Conservation (phyloP, 2,888 invertebrate genomes). For the Eupithecia tripunctaria region DNA sequence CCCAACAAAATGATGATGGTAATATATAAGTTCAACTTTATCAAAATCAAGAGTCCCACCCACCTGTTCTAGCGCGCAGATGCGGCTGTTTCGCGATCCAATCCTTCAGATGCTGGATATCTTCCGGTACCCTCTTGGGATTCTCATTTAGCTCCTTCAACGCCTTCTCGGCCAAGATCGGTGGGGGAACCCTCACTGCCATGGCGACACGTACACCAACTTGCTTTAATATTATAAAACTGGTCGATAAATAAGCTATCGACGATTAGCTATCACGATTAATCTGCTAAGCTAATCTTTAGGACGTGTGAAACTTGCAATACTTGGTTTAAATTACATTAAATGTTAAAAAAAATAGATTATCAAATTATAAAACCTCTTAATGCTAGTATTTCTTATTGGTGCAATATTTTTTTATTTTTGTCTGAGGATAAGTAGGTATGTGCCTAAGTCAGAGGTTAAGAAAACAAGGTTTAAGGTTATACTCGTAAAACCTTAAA, state of each 20-base stretch:
- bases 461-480: no score
- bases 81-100: constrained; percentile 85
- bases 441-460: neutral
- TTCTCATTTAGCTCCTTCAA: constrained; percentile 82
- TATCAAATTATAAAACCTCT: neutral
- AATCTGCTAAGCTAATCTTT: constrained; percentile 15
- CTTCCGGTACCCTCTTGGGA: constrained; percentile 71
- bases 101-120: constrained; percentile 79
- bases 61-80: constrained; percentile 68
- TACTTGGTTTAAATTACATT: neutral
- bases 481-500: no score
- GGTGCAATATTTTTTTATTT: neutral
- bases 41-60: constrained; percentile 7
- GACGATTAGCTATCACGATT: constrained; percentile 39
- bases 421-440: neutral
- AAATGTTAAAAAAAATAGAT: neutral
- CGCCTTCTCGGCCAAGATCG: constrained; percentile 73
- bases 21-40: neutral
- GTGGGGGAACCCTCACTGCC: constrained; percentile 60
- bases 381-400: neutral
- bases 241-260: constrained; percentile 33
- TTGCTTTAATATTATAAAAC: constrained; percentile 31
- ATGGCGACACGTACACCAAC: constrained; percentile 45
- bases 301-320: neutral
- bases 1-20: neutral